These are phyloP conservation scores for Argyresthia goedartella DNA, from an alignment of 2,888 invertebrate genomes.

Conservation along the genomic window DNA sequence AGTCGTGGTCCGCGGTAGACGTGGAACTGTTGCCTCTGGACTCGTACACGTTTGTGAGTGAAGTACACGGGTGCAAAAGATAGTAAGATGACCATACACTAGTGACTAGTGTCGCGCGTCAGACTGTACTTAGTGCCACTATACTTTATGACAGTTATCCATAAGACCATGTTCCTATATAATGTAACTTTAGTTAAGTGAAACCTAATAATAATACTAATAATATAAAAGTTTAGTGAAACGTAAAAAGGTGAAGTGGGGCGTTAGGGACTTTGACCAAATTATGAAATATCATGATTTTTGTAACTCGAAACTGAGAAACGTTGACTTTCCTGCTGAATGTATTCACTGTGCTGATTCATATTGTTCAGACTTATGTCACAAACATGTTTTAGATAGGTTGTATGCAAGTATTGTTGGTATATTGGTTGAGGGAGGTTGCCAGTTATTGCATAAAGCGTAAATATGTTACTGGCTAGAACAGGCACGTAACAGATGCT, in stretches of 20 bases:
- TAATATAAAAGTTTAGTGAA: not conserved
- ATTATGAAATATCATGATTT: not conserved
- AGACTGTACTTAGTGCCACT: too few relatives aligned
- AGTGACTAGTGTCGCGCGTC: too few relatives aligned
- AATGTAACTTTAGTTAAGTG: not conserved
- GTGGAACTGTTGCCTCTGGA: not conserved
- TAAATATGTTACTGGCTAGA: too few relatives aligned
- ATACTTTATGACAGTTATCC: not conserved
- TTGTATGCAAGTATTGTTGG: too few relatives aligned
- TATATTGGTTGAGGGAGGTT: too few relatives aligned
- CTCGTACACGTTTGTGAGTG: not conserved
- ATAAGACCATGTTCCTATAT: not conserved
- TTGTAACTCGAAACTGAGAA: not conserved
- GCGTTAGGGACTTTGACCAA: not conserved
- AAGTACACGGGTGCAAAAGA: not conserved
- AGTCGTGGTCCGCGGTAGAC: not conserved
- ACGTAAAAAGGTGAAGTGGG: not conserved
- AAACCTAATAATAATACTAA: too few relatives aligned
- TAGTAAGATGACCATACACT: not conserved
- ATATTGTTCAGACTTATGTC: too few relatives aligned
- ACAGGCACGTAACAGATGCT: too few relatives aligned
- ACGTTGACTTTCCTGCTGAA: not conserved
- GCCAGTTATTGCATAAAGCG: too few relatives aligned
- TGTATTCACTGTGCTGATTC: too few relatives aligned
- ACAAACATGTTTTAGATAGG: too few relatives aligned